Evolutionary conservation across 2,888 invertebrate genomes (phyloP).

Genomic region (Schrankia costaestrigalis): DNA sequence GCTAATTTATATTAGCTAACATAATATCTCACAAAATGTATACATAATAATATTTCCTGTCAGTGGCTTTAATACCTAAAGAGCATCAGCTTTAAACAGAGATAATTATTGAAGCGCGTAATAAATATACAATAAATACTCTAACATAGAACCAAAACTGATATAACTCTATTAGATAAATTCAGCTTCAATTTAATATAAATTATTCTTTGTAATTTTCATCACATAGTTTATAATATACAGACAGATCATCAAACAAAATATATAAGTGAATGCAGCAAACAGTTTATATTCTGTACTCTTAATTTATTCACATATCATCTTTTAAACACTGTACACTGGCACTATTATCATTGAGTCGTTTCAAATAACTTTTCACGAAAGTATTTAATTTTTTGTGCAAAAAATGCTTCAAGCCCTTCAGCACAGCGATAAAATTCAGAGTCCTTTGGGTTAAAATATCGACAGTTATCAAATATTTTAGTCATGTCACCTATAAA

Average conservation of each 20-base stretch:
- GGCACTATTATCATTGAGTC: slow-evolving; percentile 69
- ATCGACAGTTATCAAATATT: slow-evolving; percentile 99
- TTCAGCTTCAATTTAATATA: slow-evolving; percentile 50
- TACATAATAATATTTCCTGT: slow-evolving; percentile 57
- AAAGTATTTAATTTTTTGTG: slow-evolving; percentile 94
- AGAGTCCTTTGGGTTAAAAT: slow-evolving; percentile 97
- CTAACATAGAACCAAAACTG: slow-evolving; percentile 58
- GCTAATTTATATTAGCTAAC: slow-evolving; percentile 72
- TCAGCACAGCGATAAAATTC: slow-evolving; percentile 98
- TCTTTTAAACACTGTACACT: slow-evolving; percentile 52
- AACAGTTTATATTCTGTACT: slow-evolving; percentile 25
- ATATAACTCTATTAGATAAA: slow-evolving; percentile 51
- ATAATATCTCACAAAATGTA: slow-evolving; percentile 70
- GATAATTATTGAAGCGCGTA: slow-evolving; percentile 55
- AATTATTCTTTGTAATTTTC: slow-evolving; percentile 66
- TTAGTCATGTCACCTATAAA: slow-evolving; percentile 99
- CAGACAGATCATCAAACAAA: slow-evolving; percentile 60
- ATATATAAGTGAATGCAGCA: slow-evolving; percentile 31
- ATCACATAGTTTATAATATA: slow-evolving; percentile 72
- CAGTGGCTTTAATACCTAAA: slow-evolving; percentile 47
- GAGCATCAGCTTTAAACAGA: slow-evolving; percentile 59
- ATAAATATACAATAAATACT: slow-evolving; percentile 79
- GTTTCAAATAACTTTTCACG: slow-evolving; percentile 90
- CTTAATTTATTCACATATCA: slow-evolving; percentile 26
- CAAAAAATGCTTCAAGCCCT: slow-evolving; percentile 96